These are phyloP conservation scores for Bucco capensis DNA, from an alignment of 2,113 vertebrate species.

Conservation along the genomic window DNA sequence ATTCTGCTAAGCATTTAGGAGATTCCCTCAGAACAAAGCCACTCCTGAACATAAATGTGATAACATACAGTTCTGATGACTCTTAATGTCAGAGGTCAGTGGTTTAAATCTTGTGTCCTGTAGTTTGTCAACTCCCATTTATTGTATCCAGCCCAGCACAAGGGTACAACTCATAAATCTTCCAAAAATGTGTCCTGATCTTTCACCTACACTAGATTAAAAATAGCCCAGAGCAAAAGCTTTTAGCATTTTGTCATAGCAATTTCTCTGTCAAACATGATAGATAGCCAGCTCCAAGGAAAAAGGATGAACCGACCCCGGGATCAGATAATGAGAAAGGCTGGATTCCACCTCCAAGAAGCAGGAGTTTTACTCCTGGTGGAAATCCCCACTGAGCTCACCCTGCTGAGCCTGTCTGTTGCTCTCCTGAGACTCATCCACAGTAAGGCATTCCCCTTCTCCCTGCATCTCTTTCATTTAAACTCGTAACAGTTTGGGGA, in stretches of 20 bases:
- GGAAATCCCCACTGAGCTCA: conserved; percentile 34
- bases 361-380: background rate
- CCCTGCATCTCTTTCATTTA: background rate
- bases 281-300: background rate
- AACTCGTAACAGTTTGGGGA: background rate
- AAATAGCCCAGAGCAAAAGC: conserved; percentile 50
- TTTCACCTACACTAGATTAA: conserved; percentile 63
- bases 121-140: conserved; percentile 39
- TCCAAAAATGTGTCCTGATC: conserved; percentile 48
- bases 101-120: conserved; percentile 10
- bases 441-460: background rate
- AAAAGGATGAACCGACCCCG: background rate
- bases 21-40: background rate
- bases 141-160: background rate
- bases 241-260: conserved; percentile 52
- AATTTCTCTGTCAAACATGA: conserved; percentile 38
- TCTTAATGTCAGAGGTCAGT: conserved; percentile 13
- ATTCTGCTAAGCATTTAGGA: background rate
- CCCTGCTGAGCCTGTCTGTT: background rate
- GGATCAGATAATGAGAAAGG: conserved; percentile 10
- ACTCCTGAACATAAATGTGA: background rate
- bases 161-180: conserved; percentile 4
- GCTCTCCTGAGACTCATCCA: background rate
- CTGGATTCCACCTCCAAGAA: background rate
- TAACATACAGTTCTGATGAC: background rate